Base-by-base conservation (phyloP, 2,113 vertebrate species). In the Plestiodon gilberti region DNA sequence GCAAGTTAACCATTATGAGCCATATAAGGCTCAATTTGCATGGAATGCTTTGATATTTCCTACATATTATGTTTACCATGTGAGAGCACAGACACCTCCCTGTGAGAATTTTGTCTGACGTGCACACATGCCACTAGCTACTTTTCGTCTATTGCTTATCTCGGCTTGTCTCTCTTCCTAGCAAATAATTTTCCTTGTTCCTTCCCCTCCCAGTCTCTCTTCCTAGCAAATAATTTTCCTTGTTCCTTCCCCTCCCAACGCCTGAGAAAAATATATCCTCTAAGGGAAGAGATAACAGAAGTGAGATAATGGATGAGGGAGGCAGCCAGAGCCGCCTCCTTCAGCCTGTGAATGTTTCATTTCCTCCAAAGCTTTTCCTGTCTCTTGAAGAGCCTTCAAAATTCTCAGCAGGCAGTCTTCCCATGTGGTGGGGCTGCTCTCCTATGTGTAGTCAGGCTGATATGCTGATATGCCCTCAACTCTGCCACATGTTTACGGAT, bases 31-130 rank as follows among this genome's bases (percentile, higher is more conserved):
- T 15, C 40, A 20, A 8, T n/a, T 67, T 30, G 11, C 8, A 78
- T 48, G 40, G 62, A 3, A 30, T 14, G 40, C 10, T 59, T 78
- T 22, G n/a, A 59, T 18, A 23, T 40, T 73, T 14, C 35, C 8
- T 35, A 13, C 2, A 35, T 2, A 59, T 61, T 59, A 25, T 61
- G 22, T 52, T 35, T 9, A 14, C 33, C 9, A 23, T 6, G 9
- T 14, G 48, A 22, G 15, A 57, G 28, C 15, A 6, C 0, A 1
- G 9, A 15, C 5, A 18, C 1, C 6, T 14, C 55, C 9, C 1
- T 8, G 13, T 48, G 28, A 35, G 48, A 57, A 28, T 15, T 57
- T 30, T 77, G 28, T 17, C n/a, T 78, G 25, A 4, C 30, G 6
- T 33, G 30, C 30, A 67, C 30, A 69, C 67, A 23, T 52, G 14